Evolutionary conservation across 1,140 invertebrate species (phyloP), one percentile per base, ranked within the genome.

Genomic region (Proctacanthus coquilletti): DNA sequence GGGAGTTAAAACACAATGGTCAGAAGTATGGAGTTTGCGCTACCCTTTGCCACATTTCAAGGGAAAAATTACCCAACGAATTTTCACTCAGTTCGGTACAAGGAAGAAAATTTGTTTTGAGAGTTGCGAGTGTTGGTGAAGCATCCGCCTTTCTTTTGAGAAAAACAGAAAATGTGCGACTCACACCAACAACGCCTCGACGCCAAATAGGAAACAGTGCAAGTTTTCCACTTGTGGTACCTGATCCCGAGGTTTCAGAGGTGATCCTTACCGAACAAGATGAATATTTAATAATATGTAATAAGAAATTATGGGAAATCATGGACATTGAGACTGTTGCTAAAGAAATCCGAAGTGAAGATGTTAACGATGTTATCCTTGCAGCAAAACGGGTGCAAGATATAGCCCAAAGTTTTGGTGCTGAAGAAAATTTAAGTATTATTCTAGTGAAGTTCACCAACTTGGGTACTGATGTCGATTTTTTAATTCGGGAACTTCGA

Each of bases 351-450:
- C 69, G 74, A 45, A 71, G 74, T 10, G 76, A 81, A 53, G 71
- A 72, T 8, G n/a, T n/a, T n/a, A n/a, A n/a, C n/a, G 83, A 77
- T 58, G 75, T 80, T 5, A 75, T 82, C 39, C 50, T 84, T 32
- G 81, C 80, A 3, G 82, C 82, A 1, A 87, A 85, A 53, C 64
- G 80, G 27, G 61, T 87, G 18, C 77, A 85, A 53, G 81, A 86
- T 59, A 61, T 85, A 20, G 80, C 80, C 3, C 82, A 86, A 58
- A 77, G 80, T 45, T 84, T 85, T 51, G 80, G 80, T 0, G 76
- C 77, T 5, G 76, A 81, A 47, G 77, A 84, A 38, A 85, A 84
- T 58, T 51, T 87, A 2, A 85, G 80, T 40, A 68, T 86, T 13
- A 70, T 85, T 14, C 74, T 87, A 1, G 65, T 86, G 4, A 63